These are phyloP conservation scores for Petrophora chlorosata DNA, from an alignment of 2,888 invertebrate species.

Conservation along the genomic window DNA sequence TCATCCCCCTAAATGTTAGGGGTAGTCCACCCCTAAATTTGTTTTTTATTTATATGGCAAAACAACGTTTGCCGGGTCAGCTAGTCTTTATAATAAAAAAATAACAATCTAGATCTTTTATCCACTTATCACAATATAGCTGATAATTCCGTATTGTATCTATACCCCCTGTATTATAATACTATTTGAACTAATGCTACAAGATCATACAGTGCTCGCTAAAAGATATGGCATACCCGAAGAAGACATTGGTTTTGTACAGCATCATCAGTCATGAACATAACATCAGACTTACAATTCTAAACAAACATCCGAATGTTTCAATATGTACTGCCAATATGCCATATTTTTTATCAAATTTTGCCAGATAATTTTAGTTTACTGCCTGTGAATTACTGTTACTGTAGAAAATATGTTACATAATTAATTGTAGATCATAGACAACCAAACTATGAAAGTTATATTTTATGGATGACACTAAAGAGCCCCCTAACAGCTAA, in stretches of 20 bases:
- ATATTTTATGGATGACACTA: background rate
- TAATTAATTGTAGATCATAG: background rate
- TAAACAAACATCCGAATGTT: too few species aligned
- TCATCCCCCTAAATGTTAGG: too few species aligned
- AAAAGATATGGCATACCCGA: background rate
- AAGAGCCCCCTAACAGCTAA: background rate
- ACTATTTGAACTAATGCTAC: background rate
- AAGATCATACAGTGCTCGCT: background rate
- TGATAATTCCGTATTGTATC: background rate
- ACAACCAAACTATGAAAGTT: background rate
- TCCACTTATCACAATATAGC: background rate
- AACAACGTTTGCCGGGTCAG: too few species aligned
- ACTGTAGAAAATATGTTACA: background rate
- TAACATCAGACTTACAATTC: background rate
- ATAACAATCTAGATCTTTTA: background rate
- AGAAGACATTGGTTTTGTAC: conserved; percentile 1
- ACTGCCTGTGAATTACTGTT: too few species aligned
- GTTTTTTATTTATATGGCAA: too few species aligned
- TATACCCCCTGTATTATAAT: conserved; percentile 1
- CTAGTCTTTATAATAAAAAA: background rate
- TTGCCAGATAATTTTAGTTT: too few species aligned
- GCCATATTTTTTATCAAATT: too few species aligned
- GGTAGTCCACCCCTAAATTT: too few species aligned
- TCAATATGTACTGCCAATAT: too few species aligned
- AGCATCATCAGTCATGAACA: background rate